Evolutionary conservation across 2,888 invertebrate genomes (phyloP).

Genomic region (Eucera pruinosa): DNA sequence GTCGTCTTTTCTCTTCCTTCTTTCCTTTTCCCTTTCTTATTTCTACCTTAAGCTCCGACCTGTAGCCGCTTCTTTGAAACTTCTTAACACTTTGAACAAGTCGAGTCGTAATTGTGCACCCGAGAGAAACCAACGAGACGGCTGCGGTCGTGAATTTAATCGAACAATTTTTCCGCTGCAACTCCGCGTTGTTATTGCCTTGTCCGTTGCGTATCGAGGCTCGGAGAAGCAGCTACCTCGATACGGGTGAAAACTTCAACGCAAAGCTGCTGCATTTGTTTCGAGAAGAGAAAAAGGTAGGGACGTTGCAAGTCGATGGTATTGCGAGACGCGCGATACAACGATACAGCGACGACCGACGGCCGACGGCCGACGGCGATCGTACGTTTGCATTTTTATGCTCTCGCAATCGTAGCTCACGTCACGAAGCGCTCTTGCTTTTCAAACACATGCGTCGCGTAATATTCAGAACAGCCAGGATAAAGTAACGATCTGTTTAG

Average conservation of each 20-base stretch:
- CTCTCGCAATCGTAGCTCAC: no score
- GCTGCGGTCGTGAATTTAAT: constrained; percentile 59
- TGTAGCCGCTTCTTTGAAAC: constrained; percentile 46
- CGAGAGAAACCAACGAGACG: constrained; percentile 42
- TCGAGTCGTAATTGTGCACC: constrained; percentile 25
- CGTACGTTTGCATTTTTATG: no score
- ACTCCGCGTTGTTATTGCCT: constrained; percentile 45
- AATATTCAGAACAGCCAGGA: not conserved
- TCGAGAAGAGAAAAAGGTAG: not conserved
- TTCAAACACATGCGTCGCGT: not conserved
- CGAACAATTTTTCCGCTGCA: constrained; percentile 61
- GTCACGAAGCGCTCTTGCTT: not conserved
- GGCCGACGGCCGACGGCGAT: no score
- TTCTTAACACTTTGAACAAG: constrained; percentile 58
- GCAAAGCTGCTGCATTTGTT: not conserved
- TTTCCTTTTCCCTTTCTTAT: constrained; percentile 20
- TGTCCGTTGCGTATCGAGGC: constrained; percentile 11
- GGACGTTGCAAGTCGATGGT: not conserved
- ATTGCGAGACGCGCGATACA: not conserved
- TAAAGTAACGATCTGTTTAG: constrained; percentile 39
- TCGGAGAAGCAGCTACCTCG: constrained; percentile 1
- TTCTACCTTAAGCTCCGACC: constrained; percentile 11
- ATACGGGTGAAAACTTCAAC: not conserved
- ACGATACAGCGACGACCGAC: no score
- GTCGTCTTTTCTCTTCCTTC: constrained; percentile 2